Conservation (phyloP, 1,140 invertebrate genomes). For the Galleria mellonella region DNA sequence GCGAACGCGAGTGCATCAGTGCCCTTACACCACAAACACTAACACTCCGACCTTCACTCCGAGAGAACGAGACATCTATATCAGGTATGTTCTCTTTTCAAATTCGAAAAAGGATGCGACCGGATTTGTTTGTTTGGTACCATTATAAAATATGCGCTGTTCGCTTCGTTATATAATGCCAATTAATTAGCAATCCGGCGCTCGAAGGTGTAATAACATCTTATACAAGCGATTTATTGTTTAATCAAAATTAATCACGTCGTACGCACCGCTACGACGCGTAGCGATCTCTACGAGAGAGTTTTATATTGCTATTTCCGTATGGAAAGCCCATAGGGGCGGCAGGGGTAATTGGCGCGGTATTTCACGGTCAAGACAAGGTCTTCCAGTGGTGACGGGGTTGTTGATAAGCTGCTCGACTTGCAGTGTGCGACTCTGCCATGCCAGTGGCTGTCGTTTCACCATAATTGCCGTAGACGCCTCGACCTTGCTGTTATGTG, state of each 20-base stretch:
- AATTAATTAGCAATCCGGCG: slow-evolving; percentile 4
- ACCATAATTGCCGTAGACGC: slow-evolving; percentile 41
- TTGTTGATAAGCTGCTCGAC: slow-evolving; percentile 15
- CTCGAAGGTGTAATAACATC: background rate
- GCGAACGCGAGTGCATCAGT: slow-evolving; percentile 50
- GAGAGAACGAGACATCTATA: slow-evolving; percentile 67
- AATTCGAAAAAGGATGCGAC: slow-evolving; percentile 10
- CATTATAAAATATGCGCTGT: slow-evolving; percentile 12
- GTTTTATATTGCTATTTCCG: background rate
- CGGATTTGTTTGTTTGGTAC: slow-evolving; percentile 8
- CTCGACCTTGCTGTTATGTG: slow-evolving; percentile 40
- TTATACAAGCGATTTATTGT: slow-evolving; percentile 1
- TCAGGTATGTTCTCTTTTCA: slow-evolving; percentile 48
- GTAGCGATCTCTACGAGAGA: slow-evolving; percentile 1
- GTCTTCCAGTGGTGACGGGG: slow-evolving; percentile 25
- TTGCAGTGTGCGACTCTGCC: slow-evolving; percentile 12
- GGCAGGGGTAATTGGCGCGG: slow-evolving; percentile 6
- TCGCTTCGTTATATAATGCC: slow-evolving; percentile 12
- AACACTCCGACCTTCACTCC: slow-evolving; percentile 64
- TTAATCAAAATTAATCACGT: slow-evolving; percentile 7
- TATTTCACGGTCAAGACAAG: slow-evolving; percentile 62
- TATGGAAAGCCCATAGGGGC: background rate
- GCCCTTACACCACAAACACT: slow-evolving; percentile 33
- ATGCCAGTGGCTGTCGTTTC: slow-evolving; percentile 28
- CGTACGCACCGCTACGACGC: slow-evolving; percentile 1